A percentile compares a stretch with the other conserved stretches of the same genome.
phyloP scores from a whole-genome alignment of 2,113 vertebrate genomes.

The Percopsis transmontana region DNA sequence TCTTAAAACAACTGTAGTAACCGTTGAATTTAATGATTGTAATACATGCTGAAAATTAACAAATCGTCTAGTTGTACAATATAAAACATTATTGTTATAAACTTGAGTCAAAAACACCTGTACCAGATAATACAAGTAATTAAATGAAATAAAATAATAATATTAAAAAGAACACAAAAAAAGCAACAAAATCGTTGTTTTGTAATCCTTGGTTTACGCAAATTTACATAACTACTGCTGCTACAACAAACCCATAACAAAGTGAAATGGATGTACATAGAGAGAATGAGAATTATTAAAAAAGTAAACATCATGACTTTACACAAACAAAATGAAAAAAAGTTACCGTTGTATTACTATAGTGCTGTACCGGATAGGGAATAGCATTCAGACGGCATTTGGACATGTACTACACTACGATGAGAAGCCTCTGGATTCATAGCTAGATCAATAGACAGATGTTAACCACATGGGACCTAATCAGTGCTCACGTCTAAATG shows the following conservation, averaged over 20 bases:
- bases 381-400: slow-evolving; percentile 36
- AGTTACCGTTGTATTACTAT: slow-evolving; percentile 80
- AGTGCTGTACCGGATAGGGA: slow-evolving; percentile 74
- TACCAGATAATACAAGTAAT: slow-evolving; percentile 8
- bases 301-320: slow-evolving; percentile 84
- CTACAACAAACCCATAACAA: slow-evolving; percentile 38
- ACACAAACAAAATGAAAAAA: slow-evolving; percentile 75
- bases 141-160: slow-evolving; percentile 38
- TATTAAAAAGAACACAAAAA: slow-evolving; percentile 29
- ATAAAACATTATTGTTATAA: slow-evolving; percentile 36
- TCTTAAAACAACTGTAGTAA: slow-evolving; percentile 48
- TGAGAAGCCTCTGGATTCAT: slow-evolving; percentile 32
- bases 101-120: slow-evolving; percentile 25
- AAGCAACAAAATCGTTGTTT: slow-evolving; percentile 41
- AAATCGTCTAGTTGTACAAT: slow-evolving; percentile 41
- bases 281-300: slow-evolving; percentile 68
- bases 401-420: slow-evolving; percentile 24
- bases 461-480: neutral
- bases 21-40: slow-evolving; percentile 47
- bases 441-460: slow-evolving; percentile 5
- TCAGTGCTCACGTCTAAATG: neutral
- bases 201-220: slow-evolving; percentile 9
- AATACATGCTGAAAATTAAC: slow-evolving; percentile 44
- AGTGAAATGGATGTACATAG: slow-evolving; percentile 60
- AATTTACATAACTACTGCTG: slow-evolving; percentile 32